These are phyloP conservation scores for Orthonychiurus folsomi DNA, from an alignment of 2,888 invertebrate genomes.

Conservation along the genomic window DNA sequence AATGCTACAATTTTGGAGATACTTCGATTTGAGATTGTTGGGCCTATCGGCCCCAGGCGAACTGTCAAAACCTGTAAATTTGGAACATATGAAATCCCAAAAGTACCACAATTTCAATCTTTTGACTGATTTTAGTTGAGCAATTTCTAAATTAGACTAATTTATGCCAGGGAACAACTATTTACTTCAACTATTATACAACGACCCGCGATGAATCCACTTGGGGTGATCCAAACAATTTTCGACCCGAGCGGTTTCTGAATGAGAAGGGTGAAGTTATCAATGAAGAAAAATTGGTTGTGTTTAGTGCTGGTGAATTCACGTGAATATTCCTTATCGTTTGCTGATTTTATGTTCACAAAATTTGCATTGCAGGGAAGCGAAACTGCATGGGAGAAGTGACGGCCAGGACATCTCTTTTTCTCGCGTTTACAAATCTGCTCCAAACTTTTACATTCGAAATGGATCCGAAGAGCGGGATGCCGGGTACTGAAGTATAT, in stretches of 20 bases:
- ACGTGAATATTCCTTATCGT: too few species aligned
- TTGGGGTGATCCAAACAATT: constrained; percentile 6
- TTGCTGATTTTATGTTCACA: too few species aligned
- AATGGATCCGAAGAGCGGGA: too few species aligned
- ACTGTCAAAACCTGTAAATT: not conserved
- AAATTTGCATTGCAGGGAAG: too few species aligned
- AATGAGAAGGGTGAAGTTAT: not conserved
- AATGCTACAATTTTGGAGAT: not conserved
- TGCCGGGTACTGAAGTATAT: too few species aligned
- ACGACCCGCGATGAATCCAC: not conserved
- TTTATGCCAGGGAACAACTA: not conserved
- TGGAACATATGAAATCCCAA: not conserved
- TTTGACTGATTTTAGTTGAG: not conserved
- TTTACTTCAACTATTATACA: not conserved
- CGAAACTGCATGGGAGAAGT: too few species aligned
- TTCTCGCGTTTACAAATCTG: too few species aligned
- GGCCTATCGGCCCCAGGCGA: not conserved
- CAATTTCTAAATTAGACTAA: not conserved
- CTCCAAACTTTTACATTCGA: too few species aligned
- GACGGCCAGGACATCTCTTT: too few species aligned
- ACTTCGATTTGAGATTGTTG: not conserved
- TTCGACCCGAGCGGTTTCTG: constrained; percentile 1
- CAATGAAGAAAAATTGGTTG: not conserved
- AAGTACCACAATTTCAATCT: not conserved
- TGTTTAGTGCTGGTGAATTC: not conserved